Base-by-base conservation (phyloP, 1,140 invertebrate species). In the Coelopa frigida region DNA sequence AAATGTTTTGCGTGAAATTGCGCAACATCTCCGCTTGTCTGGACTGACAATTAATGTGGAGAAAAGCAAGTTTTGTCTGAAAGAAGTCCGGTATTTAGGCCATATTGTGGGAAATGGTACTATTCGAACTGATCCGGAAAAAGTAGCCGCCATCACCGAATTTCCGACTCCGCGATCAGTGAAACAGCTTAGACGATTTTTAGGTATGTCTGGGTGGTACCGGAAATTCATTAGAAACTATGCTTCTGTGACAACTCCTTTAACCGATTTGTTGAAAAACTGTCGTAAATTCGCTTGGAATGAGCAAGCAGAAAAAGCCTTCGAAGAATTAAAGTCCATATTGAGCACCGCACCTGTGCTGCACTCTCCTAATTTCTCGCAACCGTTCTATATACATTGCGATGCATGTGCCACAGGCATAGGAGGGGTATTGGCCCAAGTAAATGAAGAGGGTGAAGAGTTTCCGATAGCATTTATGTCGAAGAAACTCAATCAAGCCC, bases 171-270 rank as follows among this genome's bases (percentile, higher is more conserved):
- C 48, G 2, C 38, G 23, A 40, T 33, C 36, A 31, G 38, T 61
- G 5, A 69, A 62, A 38, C 61, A 73, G 35, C 17, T 75, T 0
- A 44, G 67, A 22, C 42, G 58, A 3, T 75, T 76, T 49, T 45
- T 75, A 1, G 73, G 73, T 3, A 66, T 73, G 39, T 54, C 61
- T 1, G 56, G 55, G 0, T 71, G 62, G 66, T 70, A 70, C 32
- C 42, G 68, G 1, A 23, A 55, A 3, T 70, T 72, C 33, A 51
- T 70, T 5, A 26, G 43, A 1, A 51, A 68, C 32, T 72, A 66
- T 44, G 52, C 67, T 0, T 43, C 24, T 4, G 38, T 61, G 0
- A 42, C 56, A 12, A 39, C 38, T 5, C 66, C 70, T 3, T 32
- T 72, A 1, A 57, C 56, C 18, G 18, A 41, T 5, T 7, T 18